Percentiles rank a stretch among this genome's conserved stretches.
phyloP scores from a whole-genome alignment of 2,888 invertebrate species.

The Nineta flava region DNA sequence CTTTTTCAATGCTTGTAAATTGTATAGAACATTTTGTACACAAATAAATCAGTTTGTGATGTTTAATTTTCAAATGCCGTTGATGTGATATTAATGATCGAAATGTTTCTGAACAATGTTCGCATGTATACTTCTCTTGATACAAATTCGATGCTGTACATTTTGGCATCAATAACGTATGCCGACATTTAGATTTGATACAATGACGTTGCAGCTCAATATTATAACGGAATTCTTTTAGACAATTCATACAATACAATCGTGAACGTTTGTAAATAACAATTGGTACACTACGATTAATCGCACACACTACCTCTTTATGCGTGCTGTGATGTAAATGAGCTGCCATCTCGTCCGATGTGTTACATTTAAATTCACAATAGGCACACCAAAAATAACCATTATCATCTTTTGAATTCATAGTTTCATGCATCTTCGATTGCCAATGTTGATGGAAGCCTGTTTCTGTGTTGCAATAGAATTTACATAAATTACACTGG shows the following conservation, averaged over 20 bases:
- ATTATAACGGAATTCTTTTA: slow-evolving; percentile 54
- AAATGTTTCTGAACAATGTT: slow-evolving; percentile 39
- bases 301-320: slow-evolving; percentile 53
- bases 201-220: slow-evolving; percentile 51
- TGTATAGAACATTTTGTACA: slow-evolving; percentile 51
- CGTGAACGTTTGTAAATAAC: slow-evolving; percentile 50
- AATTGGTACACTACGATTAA: slow-evolving; percentile 68
- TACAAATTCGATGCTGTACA: slow-evolving; percentile 45
- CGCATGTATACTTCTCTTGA: slow-evolving; percentile 45
- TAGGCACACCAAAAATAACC: slow-evolving; percentile 58
- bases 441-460: slow-evolving; percentile 60
- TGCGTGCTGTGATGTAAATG: slow-evolving; percentile 53
- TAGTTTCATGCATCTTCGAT: slow-evolving; percentile 41
- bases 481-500: slow-evolving; percentile 71
- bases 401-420: slow-evolving; percentile 27
- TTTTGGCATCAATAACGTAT: slow-evolving; percentile 13
- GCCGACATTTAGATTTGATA: slow-evolving; percentile 20
- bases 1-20: slow-evolving; percentile 42
- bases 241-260: slow-evolving; percentile 50
- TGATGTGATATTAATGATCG: slow-evolving; percentile 48
- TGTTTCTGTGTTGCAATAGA: slow-evolving; percentile 63
- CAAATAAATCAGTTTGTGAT: slow-evolving; percentile 41
- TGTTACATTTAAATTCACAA: slow-evolving; percentile 51
- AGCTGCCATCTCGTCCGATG: slow-evolving; percentile 45
- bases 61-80: slow-evolving; percentile 45